A percentile compares a stretch with the other conserved stretches of the same genome.
Conservation (phyloP, 2,113 vertebrate species). For the Balaeniceps rex region DNA sequence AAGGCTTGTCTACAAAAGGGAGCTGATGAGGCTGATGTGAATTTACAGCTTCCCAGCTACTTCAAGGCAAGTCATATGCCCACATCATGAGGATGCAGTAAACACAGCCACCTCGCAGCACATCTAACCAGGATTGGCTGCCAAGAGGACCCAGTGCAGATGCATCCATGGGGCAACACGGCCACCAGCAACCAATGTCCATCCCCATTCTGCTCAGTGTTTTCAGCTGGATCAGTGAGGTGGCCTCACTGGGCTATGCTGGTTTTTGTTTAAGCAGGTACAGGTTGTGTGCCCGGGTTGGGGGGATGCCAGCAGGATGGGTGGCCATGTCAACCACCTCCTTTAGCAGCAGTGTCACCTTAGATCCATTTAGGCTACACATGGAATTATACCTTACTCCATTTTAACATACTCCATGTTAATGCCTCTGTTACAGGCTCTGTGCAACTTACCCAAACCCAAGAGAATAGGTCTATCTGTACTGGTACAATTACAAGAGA, state of each 20-base stretch:
- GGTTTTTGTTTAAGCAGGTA: rapidly evolving
- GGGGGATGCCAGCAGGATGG: not conserved
- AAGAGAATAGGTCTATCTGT: not conserved
- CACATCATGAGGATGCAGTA: rapidly evolving
- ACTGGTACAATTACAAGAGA: not conserved
- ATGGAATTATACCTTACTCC: not conserved
- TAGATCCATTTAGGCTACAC: not conserved
- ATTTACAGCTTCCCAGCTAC: not conserved
- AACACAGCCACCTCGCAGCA: not conserved
- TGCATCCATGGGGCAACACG: rapidly evolving
- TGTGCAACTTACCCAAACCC: not conserved
- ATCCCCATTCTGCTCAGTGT: no score
- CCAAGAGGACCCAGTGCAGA: not conserved
- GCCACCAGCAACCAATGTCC: not conserved
- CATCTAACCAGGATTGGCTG: not conserved
- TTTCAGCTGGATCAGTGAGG: not conserved
- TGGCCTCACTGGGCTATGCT: not conserved
- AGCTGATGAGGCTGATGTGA: not conserved
- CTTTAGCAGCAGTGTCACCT: not conserved
- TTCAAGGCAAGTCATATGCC: not conserved
- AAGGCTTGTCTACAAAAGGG: not conserved
- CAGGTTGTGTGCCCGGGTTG: rapidly evolving
- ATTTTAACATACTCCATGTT: not conserved
- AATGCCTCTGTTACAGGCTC: not conserved
- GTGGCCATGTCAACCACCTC: not conserved